Evolutionary conservation across 2,113 vertebrate species (phyloP).

Genomic region (Macrotis lagotis): DNA sequence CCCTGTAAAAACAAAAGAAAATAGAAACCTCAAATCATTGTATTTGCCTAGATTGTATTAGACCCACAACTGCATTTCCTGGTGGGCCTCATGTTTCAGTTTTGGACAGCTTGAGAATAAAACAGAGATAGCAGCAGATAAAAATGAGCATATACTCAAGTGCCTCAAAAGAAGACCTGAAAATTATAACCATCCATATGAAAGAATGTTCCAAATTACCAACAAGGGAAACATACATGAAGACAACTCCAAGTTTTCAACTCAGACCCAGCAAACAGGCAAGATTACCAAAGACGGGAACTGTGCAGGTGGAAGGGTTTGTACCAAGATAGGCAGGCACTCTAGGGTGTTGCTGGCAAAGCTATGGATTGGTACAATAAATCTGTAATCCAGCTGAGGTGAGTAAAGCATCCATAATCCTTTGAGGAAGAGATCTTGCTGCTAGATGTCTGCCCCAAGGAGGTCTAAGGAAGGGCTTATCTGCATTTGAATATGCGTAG

Average conservation of each 20-base stretch:
- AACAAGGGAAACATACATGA: not conserved
- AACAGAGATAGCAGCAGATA: slow-evolving; percentile 40
- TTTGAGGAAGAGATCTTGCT: not conserved
- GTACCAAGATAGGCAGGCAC: not conserved
- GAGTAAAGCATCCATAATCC: not conserved
- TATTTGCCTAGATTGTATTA: slow-evolving; percentile 21
- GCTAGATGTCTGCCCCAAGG: not conserved
- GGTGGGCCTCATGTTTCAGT: slow-evolving; percentile 29
- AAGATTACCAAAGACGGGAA: not conserved
- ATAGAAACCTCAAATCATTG: slow-evolving; percentile 37
- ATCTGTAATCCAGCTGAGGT: not conserved
- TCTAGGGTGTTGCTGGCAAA: not conserved
- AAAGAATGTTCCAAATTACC: not conserved
- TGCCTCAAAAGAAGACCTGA: not conserved
- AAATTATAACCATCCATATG: no score
- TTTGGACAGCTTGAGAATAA: slow-evolving; percentile 43
- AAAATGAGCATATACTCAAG: not conserved
- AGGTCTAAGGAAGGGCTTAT: not conserved
- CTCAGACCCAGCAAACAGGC: not conserved
- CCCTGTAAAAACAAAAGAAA: slow-evolving; percentile 85
- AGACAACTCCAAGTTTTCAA: not conserved
- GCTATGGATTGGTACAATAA: not conserved
- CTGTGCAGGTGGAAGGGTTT: not conserved
- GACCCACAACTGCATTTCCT: slow-evolving; percentile 10
- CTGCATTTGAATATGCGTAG: not conserved